Evolutionary conservation across 2,797 vertebrate species (phyloP), one percentile per base, ranked within the genome.

Genomic region (Scolopax bukidnonensis): DNA sequence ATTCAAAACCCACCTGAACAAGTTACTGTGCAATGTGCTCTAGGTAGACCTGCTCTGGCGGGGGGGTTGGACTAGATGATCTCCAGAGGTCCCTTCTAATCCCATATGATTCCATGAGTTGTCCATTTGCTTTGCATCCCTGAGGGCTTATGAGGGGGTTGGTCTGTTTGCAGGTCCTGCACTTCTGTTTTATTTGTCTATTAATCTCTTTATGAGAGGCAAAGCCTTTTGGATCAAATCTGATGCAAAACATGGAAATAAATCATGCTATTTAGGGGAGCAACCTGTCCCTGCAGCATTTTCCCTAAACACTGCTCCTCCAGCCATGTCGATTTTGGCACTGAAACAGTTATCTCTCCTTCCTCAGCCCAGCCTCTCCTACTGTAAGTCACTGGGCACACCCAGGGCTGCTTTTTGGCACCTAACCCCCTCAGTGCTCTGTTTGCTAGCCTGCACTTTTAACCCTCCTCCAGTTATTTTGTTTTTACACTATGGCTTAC

Each of bases 391-490:
- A 0, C 70, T 4, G 0, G 85, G 67, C 91, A 93, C 91, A 93
- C 80, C 87, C 91, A 60, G 17, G 68, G 36, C 77, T 94, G 74
- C 3, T 30, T 93, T 91, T 47, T 96, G 93, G 91, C 96, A 95
- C 77, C 45, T 71, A 61, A 92, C 54, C 60, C 61, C 4, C 0
- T 28, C 73, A 60, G 56, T 14, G 32, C 41, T 74, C 63, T 69
- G 41, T 75, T 85, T 89, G 51, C 48, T 82, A 80, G 68, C 64
- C 56, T 15, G 6, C 30, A 54, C 59, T 54, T 78, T 16, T 85
- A 87, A 80, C 40, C 33, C 59, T 86, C 48, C 70, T 75, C 60
- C 0, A 0, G 59, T 47, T 53, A 87, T 78, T 83, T 65, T 82
- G 67, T 11, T 79, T 90, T 84, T 28, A 63, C 30, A 84, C 53